Conservation (phyloP, 2,888 invertebrate genomes). For the Melipona bicolor region DNA sequence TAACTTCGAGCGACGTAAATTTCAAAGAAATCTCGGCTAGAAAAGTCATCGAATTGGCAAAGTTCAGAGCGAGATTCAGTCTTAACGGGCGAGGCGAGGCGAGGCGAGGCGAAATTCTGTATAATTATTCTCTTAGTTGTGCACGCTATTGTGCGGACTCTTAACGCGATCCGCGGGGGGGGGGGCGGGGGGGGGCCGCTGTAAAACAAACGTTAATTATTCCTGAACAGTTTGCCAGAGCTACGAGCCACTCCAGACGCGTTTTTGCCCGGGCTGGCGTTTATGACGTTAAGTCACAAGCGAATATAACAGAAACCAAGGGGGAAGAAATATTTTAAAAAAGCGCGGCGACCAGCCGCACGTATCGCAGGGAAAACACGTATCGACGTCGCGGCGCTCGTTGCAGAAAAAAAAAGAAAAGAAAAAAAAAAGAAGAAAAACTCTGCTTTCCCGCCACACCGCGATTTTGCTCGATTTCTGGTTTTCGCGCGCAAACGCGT, state of each 20-base stretch:
- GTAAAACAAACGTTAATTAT: conserved; percentile 72
- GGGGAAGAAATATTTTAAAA: conserved; percentile 30
- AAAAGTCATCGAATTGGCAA: no score
- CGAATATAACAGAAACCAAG: conserved; percentile 28
- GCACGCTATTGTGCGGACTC: no score
- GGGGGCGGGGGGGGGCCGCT: background rate
- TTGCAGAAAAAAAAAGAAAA: background rate
- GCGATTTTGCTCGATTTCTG: background rate
- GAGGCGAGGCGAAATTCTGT: no score
- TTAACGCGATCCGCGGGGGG: no score
- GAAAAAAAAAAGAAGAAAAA: no score
- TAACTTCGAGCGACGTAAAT: no score
- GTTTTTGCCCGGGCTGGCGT: conserved; percentile 59
- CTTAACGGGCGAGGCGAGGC: no score
- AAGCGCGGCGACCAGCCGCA: background rate
- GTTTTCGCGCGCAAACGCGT: background rate
- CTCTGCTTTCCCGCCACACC: background rate
- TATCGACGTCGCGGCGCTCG: background rate
- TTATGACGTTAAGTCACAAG: conserved; percentile 53
- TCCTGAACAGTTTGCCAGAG: conserved; percentile 55
- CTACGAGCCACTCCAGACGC: conserved; percentile 55
- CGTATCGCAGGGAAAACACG: background rate
- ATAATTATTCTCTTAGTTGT: no score
- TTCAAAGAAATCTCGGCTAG: no score
- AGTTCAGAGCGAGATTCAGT: no score